Percentiles rank a stretch among this genome's conserved stretches.
Conservation (phyloP, 2,888 invertebrate species). For the Xylocampa areola region DNA sequence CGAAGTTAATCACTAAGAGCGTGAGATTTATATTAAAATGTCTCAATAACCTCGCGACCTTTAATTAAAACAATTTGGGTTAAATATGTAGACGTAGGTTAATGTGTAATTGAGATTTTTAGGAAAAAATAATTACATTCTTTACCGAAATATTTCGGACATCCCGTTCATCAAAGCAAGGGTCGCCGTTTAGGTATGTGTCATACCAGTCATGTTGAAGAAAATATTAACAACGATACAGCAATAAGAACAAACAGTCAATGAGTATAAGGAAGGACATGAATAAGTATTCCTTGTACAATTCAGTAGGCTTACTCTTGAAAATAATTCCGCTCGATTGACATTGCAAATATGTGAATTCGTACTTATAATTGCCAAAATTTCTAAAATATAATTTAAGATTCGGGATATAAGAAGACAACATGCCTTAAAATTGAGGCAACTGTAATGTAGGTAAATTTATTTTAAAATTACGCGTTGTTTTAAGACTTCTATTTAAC, state of each 20-base stretch:
- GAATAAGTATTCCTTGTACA: no score
- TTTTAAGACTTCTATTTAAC: no score
- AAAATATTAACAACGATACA: not conserved
- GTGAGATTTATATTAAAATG: slow-evolving; percentile 39
- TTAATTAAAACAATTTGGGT: slow-evolving; percentile 41
- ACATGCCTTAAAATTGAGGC: no score
- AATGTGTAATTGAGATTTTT: slow-evolving; percentile 16
- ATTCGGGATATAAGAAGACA: no score
- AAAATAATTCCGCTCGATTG: no score
- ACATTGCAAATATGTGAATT: no score
- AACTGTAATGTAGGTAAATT: no score
- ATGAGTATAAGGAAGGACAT: not conserved
- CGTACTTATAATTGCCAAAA: no score
- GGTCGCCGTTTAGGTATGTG: slow-evolving; percentile 11
- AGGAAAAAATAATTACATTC: slow-evolving; percentile 16
- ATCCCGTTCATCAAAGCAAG: slow-evolving; percentile 24
- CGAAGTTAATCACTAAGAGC: slow-evolving; percentile 5
- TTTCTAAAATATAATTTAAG: no score
- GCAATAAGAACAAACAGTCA: not conserved
- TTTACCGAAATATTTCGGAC: slow-evolving; percentile 16
- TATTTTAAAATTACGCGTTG: no score
- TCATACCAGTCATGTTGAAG: not conserved
- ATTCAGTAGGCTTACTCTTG: no score
- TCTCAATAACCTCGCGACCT: slow-evolving; percentile 16
- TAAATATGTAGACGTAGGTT: slow-evolving; percentile 24